Evolutionary conservation across 2,113 vertebrate species (phyloP).

Genomic region (Cygnus buccinator): DNA sequence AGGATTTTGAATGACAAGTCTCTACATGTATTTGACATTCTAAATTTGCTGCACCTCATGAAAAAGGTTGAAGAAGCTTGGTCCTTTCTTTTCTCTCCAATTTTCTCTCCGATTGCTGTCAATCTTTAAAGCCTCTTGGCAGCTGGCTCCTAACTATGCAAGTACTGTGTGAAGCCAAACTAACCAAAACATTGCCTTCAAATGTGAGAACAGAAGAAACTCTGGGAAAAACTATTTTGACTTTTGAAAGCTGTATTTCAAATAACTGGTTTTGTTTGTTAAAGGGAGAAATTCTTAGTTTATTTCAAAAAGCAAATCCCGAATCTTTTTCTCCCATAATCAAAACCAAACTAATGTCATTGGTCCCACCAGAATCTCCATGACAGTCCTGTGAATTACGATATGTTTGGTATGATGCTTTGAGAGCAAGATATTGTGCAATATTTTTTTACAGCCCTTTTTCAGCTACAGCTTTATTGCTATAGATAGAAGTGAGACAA

Average conservation of each 20-base stretch:
- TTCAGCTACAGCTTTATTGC: neutral
- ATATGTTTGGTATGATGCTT: neutral
- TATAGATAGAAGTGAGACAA: neutral
- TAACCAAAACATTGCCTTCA: neutral
- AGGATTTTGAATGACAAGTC: neutral
- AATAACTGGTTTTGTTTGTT: neutral
- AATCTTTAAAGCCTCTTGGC: neutral
- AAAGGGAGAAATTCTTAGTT: neutral
- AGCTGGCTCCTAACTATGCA: neutral
- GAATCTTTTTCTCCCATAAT: neutral
- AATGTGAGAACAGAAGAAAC: neutral
- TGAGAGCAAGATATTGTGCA: neutral
- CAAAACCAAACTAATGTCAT: neutral
- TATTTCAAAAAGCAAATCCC: neutral
- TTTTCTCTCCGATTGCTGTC: neutral
- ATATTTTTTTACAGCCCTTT: neutral
- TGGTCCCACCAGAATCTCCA: neutral
- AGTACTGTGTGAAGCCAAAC: neutral
- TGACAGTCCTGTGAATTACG: fast-evolving
- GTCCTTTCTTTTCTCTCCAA: neutral
- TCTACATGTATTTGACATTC: neutral
- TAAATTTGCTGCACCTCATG: neutral
- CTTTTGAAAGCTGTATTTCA: neutral
- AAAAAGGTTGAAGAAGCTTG: neutral
- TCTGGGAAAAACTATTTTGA: neutral